Conservation (phyloP, 2,797 vertebrate species). For the Gallinago solitaria region DNA sequence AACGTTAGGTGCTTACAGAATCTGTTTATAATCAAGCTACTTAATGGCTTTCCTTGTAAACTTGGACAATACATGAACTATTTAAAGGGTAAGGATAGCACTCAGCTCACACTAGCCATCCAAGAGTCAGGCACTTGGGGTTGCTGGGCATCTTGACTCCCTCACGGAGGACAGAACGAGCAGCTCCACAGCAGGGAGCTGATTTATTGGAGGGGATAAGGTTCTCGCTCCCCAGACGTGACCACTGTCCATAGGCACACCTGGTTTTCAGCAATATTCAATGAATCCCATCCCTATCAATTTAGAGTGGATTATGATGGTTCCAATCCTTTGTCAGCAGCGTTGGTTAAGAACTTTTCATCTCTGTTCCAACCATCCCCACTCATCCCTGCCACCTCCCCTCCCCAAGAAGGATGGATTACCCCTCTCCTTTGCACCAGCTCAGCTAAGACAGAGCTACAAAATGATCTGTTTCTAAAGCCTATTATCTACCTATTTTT, state of each 20-base stretch:
- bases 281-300: background rate
- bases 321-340: background rate
- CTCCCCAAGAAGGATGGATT: background rate
- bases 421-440: background rate
- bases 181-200: background rate
- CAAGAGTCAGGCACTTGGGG: background rate
- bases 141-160: background rate
- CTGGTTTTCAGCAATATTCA: background rate
- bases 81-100: background rate
- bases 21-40: background rate
- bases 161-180: background rate
- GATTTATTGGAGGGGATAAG: background rate
- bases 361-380: background rate
- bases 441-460: background rate
- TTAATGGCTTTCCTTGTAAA: slow-evolving; percentile 7
- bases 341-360: background rate
- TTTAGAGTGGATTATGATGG: background rate
- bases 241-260: background rate
- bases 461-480: background rate
- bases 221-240: background rate
- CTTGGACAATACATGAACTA: background rate
- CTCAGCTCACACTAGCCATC: background rate
- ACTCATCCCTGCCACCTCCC: background rate
- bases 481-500: background rate
- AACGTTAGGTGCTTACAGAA: background rate